Percentiles rank a stretch among this genome's conserved stretches.
phyloP scores from a whole-genome alignment of 1,140 invertebrate genomes.

The Galendromus occidentalis region DNA sequence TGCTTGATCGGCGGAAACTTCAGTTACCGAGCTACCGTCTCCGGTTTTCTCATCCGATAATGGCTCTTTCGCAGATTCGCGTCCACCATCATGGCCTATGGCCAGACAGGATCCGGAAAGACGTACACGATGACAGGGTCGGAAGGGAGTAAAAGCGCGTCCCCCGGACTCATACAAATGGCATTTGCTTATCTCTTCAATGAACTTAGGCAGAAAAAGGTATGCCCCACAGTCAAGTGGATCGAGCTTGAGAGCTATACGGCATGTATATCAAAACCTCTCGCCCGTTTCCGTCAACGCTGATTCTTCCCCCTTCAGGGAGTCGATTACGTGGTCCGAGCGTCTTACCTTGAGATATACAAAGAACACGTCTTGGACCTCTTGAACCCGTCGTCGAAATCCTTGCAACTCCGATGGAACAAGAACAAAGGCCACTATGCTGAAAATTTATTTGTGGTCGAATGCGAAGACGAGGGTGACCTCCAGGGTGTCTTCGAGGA shows the following conservation, averaged over 20 bases:
- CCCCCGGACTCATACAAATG: constrained; percentile 20
- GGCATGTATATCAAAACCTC: constrained; percentile 15
- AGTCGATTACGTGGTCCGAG: constrained; percentile 63
- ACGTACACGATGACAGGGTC: constrained; percentile 85
- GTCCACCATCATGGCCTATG: constrained; percentile 83
- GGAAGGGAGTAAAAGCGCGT: constrained; percentile 33
- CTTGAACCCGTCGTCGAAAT: constrained; percentile 59
- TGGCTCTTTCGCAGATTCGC: constrained; percentile 40
- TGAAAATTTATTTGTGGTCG: constrained; percentile 80
- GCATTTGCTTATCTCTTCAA: constrained; percentile 72
- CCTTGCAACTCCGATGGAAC: constrained; percentile 70
- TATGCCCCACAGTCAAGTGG: constrained; percentile 22
- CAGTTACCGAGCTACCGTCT: no score
- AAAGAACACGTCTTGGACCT: constrained; percentile 91
- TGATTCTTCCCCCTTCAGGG: constrained; percentile 25
- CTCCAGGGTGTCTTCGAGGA: constrained; percentile 79
- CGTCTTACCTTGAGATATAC: constrained; percentile 85
- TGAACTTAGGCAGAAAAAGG: constrained; percentile 38
- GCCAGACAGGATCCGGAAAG: constrained; percentile 89
- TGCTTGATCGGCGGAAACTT: no score
- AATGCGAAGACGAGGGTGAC: constrained; percentile 82
- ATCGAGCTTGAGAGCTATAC: neutral
- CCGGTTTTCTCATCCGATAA: no score
- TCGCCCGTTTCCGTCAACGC: neutral
- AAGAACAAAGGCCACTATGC: constrained; percentile 86